phyloP scores from a whole-genome alignment of 2,888 invertebrate species.

The Sinelater perroti region DNA sequence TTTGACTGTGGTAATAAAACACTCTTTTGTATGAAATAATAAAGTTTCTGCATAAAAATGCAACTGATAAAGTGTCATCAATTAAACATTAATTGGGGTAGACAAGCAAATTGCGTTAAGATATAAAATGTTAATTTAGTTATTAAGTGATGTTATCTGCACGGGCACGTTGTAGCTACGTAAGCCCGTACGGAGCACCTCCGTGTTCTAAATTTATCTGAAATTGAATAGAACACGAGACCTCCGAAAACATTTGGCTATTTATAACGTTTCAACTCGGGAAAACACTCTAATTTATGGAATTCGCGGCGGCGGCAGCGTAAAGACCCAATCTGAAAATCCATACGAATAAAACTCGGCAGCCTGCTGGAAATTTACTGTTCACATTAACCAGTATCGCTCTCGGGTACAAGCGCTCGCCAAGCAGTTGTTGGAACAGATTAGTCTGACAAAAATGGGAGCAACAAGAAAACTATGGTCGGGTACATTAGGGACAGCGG shows the following conservation, averaged over 20 bases:
- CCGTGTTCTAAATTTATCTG: slow-evolving; percentile 27
- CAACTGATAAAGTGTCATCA: no score
- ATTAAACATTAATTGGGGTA: no score
- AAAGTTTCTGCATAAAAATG: no score
- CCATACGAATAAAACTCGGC: slow-evolving; percentile 44
- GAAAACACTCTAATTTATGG: slow-evolving; percentile 43
- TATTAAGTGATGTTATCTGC: no score
- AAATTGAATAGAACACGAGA: slow-evolving; percentile 24
- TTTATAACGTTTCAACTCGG: slow-evolving; percentile 34
- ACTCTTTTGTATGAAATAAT: no score
- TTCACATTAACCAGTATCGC: slow-evolving; percentile 40
- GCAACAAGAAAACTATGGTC: slow-evolving; percentile 13
- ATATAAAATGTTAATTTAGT: no score
- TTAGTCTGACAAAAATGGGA: slow-evolving; percentile 25
- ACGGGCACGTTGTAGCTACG: no score
- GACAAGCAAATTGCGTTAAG: no score
- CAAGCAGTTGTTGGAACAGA: slow-evolving; percentile 33
- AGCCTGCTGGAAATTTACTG: slow-evolving; percentile 43
- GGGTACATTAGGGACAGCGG: slow-evolving; percentile 18
- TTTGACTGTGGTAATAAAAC: no score
- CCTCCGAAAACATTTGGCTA: slow-evolving; percentile 31
- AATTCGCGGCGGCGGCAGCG: slow-evolving; percentile 39
- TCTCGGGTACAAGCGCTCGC: slow-evolving; percentile 31
- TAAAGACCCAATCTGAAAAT: slow-evolving; percentile 46
- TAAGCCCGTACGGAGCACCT: no score